A percentile compares a stretch with the other conserved stretches of the same genome.
Evolutionary conservation across 1,140 invertebrate genomes (phyloP).

Genomic region (Drosophila obscura): DNA sequence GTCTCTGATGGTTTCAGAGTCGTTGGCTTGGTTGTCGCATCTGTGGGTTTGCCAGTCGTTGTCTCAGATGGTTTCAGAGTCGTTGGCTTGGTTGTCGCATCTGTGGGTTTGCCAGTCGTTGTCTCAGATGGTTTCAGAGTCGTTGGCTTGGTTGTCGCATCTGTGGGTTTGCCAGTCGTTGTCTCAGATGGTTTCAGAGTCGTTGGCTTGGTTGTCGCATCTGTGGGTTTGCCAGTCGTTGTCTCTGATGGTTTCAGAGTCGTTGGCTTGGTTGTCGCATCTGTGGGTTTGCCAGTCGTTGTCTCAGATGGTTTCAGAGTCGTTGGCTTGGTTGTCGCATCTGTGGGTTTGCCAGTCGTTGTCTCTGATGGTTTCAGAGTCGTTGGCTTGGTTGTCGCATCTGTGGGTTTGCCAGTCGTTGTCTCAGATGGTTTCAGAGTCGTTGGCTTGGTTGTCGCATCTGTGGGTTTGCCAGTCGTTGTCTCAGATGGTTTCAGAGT

Average conservation of each 20-base stretch:
- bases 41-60: not conserved
- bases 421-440: not conserved
- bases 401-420: not conserved
- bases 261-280: conserved; percentile 8
- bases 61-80: not conserved
- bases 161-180: conserved; percentile 4
- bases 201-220: not conserved
- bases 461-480: conserved; percentile 1
- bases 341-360: not conserved
- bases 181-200: conserved; percentile 4
- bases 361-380: conserved; percentile 7
- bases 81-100: conserved; percentile 2
- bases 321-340: not conserved
- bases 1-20: conserved; percentile 3
- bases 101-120: not conserved
- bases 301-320: not conserved
- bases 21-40: conserved; percentile 8
- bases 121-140: not conserved
- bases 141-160: not conserved
- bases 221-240: not conserved
- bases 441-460: conserved; percentile 1
- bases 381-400: conserved; percentile 7
- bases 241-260: not conserved
- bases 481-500: not conserved
- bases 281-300: not conserved